Percentiles rank a stretch among this genome's conserved stretches.
phyloP scores from a whole-genome alignment of 2,113 vertebrate genomes.

The Aspiorhynchus laticeps region DNA sequence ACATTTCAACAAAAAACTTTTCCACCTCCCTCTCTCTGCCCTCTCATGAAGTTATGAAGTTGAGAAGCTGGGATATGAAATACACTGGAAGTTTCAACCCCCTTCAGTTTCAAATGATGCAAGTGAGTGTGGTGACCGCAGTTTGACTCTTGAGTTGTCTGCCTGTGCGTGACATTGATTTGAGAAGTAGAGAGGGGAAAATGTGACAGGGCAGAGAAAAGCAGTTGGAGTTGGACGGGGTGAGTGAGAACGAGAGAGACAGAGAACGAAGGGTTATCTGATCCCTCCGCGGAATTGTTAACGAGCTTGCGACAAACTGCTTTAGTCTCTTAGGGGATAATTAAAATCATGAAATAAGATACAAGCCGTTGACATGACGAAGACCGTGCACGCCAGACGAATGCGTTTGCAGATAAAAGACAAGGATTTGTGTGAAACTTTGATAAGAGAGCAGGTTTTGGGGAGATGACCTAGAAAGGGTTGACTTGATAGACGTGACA shows the following conservation, averaged over 20 bases:
- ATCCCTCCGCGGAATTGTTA: constrained; percentile 60
- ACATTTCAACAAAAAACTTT: constrained; percentile 40
- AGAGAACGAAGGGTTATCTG: constrained; percentile 50
- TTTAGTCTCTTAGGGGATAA: constrained; percentile 66
- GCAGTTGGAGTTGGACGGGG: constrained; percentile 29
- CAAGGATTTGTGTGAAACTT: constrained; percentile 48
- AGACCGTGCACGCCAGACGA: constrained; percentile 38
- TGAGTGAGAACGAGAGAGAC: constrained; percentile 22
- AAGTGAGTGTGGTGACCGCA: constrained; percentile 68
- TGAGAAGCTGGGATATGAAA: constrained; percentile 64
- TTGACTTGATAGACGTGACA: constrained; percentile 28
- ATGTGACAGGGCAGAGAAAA: constrained; percentile 37
- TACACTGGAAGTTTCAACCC: constrained; percentile 59
- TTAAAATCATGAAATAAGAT: constrained; percentile 67
- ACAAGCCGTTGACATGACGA: constrained; percentile 53
- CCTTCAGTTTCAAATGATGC: constrained; percentile 59
- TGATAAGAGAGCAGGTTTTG: constrained; percentile 50
- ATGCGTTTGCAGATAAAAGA: constrained; percentile 57
- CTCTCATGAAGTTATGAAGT: constrained; percentile 60
- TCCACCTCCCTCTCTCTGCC: constrained; percentile 20
- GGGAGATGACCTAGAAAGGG: constrained; percentile 55
- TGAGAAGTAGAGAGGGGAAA: constrained; percentile 38
- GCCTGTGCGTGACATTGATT: constrained; percentile 65
- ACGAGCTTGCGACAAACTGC: constrained; percentile 60
- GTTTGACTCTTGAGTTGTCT: constrained; percentile 73